Evolutionary conservation across 2,888 invertebrate species (phyloP).

Genomic region (Catocala nupta): DNA sequence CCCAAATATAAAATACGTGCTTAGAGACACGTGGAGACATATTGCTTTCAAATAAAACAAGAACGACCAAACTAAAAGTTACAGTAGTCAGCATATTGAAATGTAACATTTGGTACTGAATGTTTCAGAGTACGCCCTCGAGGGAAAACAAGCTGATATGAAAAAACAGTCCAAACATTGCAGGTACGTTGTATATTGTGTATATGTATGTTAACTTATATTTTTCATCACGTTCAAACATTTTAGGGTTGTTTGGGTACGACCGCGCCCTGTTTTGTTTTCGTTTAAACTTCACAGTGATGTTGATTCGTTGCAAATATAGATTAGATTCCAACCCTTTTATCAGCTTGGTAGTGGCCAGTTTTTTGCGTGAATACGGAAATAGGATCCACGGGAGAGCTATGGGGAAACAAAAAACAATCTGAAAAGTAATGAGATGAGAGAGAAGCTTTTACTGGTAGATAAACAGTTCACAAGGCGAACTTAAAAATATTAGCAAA

Average conservation of each 20-base stretch:
- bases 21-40: conserved; percentile 53
- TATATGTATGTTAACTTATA: conserved; percentile 34
- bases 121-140: conserved; percentile 65
- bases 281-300: conserved; percentile 8
- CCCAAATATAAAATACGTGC: conserved; percentile 47
- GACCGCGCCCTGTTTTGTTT: conserved; percentile 9
- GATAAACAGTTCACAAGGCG: not conserved
- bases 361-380: not conserved
- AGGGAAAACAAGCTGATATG: conserved; percentile 64
- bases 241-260: conserved; percentile 21
- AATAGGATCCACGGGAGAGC: not conserved
- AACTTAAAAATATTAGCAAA: not conserved
- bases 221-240: conserved; percentile 36
- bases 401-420: not conserved
- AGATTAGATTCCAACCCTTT: not conserved
- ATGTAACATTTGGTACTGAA: conserved; percentile 77
- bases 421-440: not conserved
- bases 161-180: conserved; percentile 52
- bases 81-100: conserved; percentile 80
- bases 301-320: not conserved
- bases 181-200: conserved; percentile 32
- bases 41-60: conserved; percentile 69
- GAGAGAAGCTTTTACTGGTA: not conserved
- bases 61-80: conserved; percentile 67
- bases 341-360: not conserved